phyloP scores from a whole-genome alignment of 2,113 vertebrate genomes.

The Mesoclemmys tuberculata region DNA sequence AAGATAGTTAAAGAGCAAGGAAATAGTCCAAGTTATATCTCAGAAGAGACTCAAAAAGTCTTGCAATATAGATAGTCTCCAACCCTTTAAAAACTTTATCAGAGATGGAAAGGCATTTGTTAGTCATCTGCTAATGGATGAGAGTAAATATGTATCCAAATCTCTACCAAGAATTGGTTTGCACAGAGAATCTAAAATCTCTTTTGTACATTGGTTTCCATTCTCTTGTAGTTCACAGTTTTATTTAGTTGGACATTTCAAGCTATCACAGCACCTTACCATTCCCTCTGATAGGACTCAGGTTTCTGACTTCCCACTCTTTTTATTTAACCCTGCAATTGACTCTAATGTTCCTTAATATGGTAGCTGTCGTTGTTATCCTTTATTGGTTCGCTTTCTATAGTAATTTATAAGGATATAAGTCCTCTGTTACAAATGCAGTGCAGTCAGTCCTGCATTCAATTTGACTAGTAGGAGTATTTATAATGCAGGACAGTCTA shows the following conservation, averaged over 20 bases:
- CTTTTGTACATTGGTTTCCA: neutral
- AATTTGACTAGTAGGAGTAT: constrained; percentile 33
- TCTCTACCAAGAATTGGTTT: constrained; percentile 40
- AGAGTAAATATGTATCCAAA: constrained; percentile 31
- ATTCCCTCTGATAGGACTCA: constrained; percentile 46
- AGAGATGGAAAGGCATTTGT: constrained; percentile 34
- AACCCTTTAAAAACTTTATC: constrained; percentile 4
- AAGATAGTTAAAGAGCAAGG: neutral
- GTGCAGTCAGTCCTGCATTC: constrained; percentile 40
- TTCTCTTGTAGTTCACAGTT: constrained; percentile 35
- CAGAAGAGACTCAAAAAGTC: neutral
- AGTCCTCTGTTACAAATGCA: constrained; percentile 74
- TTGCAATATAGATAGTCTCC: neutral
- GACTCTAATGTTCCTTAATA: constrained; percentile 76
- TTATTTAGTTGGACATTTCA: constrained; percentile 66
- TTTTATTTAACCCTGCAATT: constrained; percentile 60
- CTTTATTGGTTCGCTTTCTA: constrained; percentile 75
- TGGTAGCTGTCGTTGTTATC: constrained; percentile 72
- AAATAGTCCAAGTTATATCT: neutral
- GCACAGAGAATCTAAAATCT: constrained; percentile 18
- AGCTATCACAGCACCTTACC: constrained; percentile 58
- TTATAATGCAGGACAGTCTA: constrained; percentile 38
- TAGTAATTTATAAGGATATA: constrained; percentile 69
- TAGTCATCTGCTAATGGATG: constrained; percentile 32
- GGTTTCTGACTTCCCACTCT: constrained; percentile 57